Evolutionary conservation across 1,140 invertebrate species (phyloP).

Genomic region (Aphelinus atriplicis): DNA sequence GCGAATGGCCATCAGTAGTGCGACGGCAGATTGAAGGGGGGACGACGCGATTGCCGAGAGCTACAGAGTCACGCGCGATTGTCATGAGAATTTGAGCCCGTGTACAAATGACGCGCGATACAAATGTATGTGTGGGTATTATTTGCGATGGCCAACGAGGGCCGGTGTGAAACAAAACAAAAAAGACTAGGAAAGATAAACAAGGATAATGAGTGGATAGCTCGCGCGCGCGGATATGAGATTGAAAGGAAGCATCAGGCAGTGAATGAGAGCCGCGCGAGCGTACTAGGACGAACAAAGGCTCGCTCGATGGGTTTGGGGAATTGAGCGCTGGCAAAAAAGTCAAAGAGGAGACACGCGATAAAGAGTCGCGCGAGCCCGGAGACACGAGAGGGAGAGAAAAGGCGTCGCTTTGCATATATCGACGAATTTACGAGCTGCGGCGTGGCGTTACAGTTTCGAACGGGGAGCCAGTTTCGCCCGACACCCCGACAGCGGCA

Average conservation of each 20-base stretch:
- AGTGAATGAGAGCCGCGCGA: slow-evolving; percentile 20
- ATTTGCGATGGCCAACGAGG: slow-evolving; percentile 5
- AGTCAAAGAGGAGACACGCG: slow-evolving; percentile 2
- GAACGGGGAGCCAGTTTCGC: slow-evolving; percentile 40
- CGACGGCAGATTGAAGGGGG: no score
- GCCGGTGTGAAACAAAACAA: background rate
- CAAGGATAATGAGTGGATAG: slow-evolving; percentile 6
- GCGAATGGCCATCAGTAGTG: background rate
- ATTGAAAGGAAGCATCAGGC: slow-evolving; percentile 20
- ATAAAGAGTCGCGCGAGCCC: background rate
- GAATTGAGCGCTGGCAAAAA: background rate
- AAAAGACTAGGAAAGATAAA: slow-evolving; percentile 23
- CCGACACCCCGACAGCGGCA: slow-evolving; percentile 42
- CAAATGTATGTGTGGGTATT: slow-evolving; percentile 9
- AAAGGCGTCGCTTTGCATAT: slow-evolving; percentile 49
- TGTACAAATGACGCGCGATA: slow-evolving; percentile 19
- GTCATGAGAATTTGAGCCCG: background rate
- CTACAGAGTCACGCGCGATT: no score
- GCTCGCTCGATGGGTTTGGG: slow-evolving; percentile 22
- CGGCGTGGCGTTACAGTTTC: slow-evolving; percentile 48
- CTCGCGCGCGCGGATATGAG: background rate
- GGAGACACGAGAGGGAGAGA: slow-evolving; percentile 7
- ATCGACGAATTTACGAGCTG: slow-evolving; percentile 58
- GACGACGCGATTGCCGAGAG: no score
- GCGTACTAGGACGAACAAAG: slow-evolving; percentile 17